Conservation (phyloP, 2,113 vertebrate genomes). For the Gadus macrocephalus region DNA sequence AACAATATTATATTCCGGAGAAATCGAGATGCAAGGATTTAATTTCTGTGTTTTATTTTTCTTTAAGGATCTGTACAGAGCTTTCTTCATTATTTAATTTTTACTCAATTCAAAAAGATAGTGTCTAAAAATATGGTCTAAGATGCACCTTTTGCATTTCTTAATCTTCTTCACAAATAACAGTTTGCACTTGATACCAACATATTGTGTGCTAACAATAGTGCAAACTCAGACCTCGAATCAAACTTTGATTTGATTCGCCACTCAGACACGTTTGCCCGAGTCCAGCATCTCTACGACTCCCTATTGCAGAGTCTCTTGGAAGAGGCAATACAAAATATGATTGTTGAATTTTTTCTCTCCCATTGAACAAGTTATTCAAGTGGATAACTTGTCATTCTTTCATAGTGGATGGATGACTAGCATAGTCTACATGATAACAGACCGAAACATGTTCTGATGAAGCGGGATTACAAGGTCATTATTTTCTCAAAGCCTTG, state of each 20-base stretch:
- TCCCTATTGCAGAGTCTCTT: conserved; percentile 25
- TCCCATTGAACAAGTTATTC: conserved; percentile 20
- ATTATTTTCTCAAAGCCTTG: conserved; percentile 47
- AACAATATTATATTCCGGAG: no score
- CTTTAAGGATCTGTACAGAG: conserved; percentile 33
- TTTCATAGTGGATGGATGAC: conserved; percentile 29
- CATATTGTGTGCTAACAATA: conserved; percentile 48
- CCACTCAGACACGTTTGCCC: no score
- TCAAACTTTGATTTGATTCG: no score
- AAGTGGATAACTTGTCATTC: conserved; percentile 5
- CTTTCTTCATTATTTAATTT: conserved; percentile 25
- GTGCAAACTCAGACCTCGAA: conserved; percentile 46
- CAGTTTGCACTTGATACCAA: conserved; percentile 46
- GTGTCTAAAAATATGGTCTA: conserved; percentile 63
- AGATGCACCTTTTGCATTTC: conserved; percentile 35
- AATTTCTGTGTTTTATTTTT: conserved; percentile 52
- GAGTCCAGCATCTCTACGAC: no score
- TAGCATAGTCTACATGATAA: neutral
- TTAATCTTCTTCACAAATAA: conserved; percentile 19
- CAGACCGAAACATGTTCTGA: conserved; percentile 23
- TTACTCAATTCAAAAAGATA: conserved; percentile 54
- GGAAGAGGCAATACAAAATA: conserved; percentile 48
- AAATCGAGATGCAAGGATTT: neutral
- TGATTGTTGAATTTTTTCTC: conserved; percentile 26
- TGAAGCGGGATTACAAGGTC: conserved; percentile 29